Conservation (phyloP, 2,113 vertebrate genomes). For the Isichthys henryi region DNA sequence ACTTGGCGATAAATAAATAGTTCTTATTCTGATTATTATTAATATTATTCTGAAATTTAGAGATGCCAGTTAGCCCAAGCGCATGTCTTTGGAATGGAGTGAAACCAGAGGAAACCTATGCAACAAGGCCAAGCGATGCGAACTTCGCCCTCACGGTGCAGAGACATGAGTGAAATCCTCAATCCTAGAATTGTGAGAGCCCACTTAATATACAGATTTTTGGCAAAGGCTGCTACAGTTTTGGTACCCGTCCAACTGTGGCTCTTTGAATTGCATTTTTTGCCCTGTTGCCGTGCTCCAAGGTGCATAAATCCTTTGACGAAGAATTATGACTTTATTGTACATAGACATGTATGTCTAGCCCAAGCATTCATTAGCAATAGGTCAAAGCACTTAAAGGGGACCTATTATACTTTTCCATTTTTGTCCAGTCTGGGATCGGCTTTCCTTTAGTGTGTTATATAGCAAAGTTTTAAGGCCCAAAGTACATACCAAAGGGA, state of each 20-base stretch:
- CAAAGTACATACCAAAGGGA: neutral
- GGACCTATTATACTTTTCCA: neutral
- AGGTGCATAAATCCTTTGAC: neutral
- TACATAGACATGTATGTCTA: neutral
- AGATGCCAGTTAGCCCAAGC: neutral
- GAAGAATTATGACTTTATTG: neutral
- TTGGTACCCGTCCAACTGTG: neutral
- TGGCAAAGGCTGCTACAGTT: neutral
- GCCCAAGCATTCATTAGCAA: neutral
- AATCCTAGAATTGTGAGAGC: neutral
- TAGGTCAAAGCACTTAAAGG: neutral
- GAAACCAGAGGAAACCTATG: neutral
- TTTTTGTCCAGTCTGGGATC: neutral
- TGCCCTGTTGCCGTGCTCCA: neutral
- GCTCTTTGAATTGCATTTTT: neutral
- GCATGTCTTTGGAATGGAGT: neutral
- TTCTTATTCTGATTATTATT: neutral
- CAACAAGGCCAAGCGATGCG: neutral
- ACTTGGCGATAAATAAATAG: neutral
- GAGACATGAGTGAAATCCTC: neutral
- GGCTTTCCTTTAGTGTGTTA: neutral
- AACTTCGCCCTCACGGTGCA: neutral
- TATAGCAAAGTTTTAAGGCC: neutral
- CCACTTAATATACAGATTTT: neutral
- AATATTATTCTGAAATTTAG: neutral